Conservation (phyloP, 2,113 vertebrate species). For the Potamarius usumacintae region DNA sequence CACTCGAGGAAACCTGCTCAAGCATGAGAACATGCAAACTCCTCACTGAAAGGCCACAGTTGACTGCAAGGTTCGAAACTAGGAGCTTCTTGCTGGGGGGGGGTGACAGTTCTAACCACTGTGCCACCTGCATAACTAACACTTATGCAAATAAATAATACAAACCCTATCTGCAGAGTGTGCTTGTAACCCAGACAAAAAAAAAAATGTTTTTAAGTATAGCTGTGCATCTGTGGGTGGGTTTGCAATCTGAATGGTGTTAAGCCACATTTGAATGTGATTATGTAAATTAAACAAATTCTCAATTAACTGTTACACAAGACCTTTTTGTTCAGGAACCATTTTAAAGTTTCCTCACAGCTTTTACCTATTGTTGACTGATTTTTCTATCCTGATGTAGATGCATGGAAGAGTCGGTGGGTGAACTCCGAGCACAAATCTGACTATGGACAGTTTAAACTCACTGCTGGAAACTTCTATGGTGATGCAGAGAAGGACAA, state of each 20-base stretch:
- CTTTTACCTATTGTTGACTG: no score
- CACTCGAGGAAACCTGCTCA: no score
- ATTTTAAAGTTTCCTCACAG: no score
- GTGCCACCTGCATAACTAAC: no score
- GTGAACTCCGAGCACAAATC: conserved; percentile 88
- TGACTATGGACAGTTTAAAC: conserved; percentile 88
- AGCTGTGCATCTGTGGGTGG: neutral
- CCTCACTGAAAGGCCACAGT: no score
- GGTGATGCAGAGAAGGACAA: conserved; percentile 91
- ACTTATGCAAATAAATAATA: neutral
- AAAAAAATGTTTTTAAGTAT: no score
- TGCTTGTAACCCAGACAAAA: neutral
- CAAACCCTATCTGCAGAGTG: neutral
- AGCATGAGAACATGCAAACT: no score
- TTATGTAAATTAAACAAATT: neutral
- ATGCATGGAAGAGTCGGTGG: conserved; percentile 86
- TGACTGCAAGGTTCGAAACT: no score
- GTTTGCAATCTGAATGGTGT: neutral
- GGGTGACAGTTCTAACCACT: no score
- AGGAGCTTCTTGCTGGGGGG: no score
- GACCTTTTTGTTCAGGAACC: no score
- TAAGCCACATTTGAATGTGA: neutral
- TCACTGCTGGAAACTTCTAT: conserved; percentile 86
- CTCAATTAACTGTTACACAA: neutral
- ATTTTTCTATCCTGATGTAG: conserved; percentile 50